A percentile compares a stretch with the other conserved stretches of the same genome.
Evolutionary conservation across 2,888 invertebrate species (phyloP).

Genomic region (Coelogynopora nodosa): DNA sequence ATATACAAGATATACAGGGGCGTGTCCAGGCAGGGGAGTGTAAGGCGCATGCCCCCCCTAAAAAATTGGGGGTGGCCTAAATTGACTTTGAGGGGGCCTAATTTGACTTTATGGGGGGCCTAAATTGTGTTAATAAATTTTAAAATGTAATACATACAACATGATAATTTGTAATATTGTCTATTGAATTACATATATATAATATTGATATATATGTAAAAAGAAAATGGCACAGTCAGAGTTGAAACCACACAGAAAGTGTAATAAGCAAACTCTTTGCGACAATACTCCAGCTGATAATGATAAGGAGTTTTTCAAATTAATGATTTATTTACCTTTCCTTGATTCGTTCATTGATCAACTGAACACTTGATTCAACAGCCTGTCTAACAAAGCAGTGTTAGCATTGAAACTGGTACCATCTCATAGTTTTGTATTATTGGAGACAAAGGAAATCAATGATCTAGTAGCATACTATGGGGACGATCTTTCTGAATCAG

Average conservation of each 20-base stretch:
- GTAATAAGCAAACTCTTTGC: not conserved
- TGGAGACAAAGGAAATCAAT: not conserved
- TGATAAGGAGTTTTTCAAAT: not conserved
- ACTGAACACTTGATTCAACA: not conserved
- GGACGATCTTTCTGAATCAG: not conserved
- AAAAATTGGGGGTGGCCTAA: too few relatives aligned
- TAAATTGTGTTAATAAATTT: not conserved
- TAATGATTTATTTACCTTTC: not conserved
- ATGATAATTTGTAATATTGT: not conserved
- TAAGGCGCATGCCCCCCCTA: too few relatives aligned
- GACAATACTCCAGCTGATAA: not conserved
- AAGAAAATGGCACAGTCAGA: not conserved
- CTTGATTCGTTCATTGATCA: not conserved
- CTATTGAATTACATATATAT: not conserved
- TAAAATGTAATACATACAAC: not conserved
- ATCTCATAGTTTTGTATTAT: not conserved
- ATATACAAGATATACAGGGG: too few relatives aligned
- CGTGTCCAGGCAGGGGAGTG: too few relatives aligned
- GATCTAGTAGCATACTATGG: not conserved
- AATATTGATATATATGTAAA: too few relatives aligned
- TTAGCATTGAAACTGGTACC: not conserved
- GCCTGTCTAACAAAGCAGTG: not conserved
- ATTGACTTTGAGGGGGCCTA: too few relatives aligned
- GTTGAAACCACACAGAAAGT: not conserved
- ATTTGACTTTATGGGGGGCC: too few relatives aligned